phyloP scores from a whole-genome alignment of 2,888 invertebrate species.

The Drosophila algonquin region DNA sequence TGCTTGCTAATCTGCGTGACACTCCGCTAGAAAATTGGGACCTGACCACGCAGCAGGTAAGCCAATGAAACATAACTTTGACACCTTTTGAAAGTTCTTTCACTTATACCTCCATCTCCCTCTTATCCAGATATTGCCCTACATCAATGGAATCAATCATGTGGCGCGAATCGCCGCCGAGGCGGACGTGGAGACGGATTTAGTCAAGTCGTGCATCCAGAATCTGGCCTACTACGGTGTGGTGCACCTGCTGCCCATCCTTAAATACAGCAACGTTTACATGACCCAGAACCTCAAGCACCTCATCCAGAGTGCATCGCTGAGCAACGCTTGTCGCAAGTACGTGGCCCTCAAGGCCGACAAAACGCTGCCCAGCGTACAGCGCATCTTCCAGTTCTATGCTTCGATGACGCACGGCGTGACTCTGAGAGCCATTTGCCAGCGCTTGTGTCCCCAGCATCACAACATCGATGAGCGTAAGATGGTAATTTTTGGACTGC shows the following conservation, averaged over 20 bases:
- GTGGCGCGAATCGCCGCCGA: constrained; percentile 94
- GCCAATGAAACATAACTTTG: background rate
- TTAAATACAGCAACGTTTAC: constrained; percentile 94
- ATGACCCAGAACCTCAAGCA: constrained; percentile 90
- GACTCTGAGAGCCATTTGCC: constrained; percentile 88
- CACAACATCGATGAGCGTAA: constrained; percentile 84
- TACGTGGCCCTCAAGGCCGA: constrained; percentile 82
- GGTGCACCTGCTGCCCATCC: constrained; percentile 90
- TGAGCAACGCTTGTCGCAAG: constrained; percentile 89
- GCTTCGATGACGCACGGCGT: constrained; percentile 89
- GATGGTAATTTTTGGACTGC: constrained; percentile 86
- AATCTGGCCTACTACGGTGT: constrained; percentile 93
- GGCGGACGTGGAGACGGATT: constrained; percentile 95
- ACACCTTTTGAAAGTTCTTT: too few species aligned
- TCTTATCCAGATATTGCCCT: constrained; percentile 86
- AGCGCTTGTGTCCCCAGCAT: constrained; percentile 87
- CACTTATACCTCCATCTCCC: background rate
- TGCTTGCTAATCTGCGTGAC: constrained; percentile 87
- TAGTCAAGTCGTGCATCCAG: constrained; percentile 97
- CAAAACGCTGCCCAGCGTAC: constrained; percentile 79
- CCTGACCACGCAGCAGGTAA: constrained; percentile 95
- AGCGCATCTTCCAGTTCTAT: constrained; percentile 85
- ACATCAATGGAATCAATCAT: constrained; percentile 96
- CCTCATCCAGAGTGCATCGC: constrained; percentile 87
- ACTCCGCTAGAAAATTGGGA: constrained; percentile 93